Conservation (phyloP, 2,888 invertebrate genomes). For the Hemaris fuciformis region DNA sequence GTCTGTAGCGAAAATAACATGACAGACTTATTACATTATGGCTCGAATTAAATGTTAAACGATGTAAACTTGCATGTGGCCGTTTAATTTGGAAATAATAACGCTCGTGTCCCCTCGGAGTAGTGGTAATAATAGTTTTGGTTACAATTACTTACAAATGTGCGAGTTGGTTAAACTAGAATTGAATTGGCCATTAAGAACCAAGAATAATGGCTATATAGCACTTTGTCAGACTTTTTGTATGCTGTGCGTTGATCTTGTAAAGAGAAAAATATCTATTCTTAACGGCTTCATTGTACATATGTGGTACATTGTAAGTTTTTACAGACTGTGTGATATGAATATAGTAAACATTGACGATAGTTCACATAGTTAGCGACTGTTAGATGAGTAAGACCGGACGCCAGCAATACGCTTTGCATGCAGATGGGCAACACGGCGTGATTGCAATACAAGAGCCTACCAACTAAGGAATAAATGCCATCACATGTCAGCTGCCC, state of each 20-base stretch:
- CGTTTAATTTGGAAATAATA: background rate
- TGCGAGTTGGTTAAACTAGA: background rate
- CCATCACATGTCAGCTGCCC: conserved; percentile 63
- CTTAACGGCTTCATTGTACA: background rate
- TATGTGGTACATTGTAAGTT: background rate
- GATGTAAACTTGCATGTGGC: background rate
- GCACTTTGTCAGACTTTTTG: background rate
- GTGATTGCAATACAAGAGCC: conserved; percentile 75
- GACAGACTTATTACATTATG: conserved; percentile 1
- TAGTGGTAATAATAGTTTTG: background rate
- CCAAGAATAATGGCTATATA: background rate
- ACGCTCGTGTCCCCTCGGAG: background rate
- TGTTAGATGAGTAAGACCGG: conserved; percentile 76
- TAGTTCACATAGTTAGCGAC: conserved; percentile 57
- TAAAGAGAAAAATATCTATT: background rate
- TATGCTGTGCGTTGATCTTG: background rate
- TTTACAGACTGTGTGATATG: conserved; percentile 18
- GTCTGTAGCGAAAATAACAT: background rate
- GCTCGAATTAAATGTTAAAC: background rate
- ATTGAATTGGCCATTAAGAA: background rate
- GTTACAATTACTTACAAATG: background rate
- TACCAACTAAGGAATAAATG: conserved; percentile 74
- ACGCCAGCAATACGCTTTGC: conserved; percentile 64
- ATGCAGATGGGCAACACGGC: conserved; percentile 66
- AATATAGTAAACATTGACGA: conserved; percentile 42